phyloP scores from a whole-genome alignment of 2,888 invertebrate genomes.

The Caenorhabditis sulstoni region DNA sequence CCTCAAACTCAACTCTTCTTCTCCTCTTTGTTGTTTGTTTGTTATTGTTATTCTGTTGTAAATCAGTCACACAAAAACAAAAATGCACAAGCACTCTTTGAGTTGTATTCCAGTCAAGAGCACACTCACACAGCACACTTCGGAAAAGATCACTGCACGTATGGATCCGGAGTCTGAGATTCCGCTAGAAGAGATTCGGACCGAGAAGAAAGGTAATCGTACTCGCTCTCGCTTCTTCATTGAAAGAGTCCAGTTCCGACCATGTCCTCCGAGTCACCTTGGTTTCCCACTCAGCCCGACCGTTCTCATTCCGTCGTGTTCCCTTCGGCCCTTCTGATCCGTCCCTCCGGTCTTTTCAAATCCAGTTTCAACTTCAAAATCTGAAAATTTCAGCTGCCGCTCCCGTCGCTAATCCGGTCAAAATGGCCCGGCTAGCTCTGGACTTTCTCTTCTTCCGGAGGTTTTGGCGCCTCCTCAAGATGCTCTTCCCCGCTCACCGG shows the following conservation, averaged over 20 bases:
- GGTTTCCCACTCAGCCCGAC: too few relatives aligned
- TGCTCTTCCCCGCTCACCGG: slow-evolving; percentile 81
- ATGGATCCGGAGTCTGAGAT: slow-evolving; percentile 46
- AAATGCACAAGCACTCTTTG: slow-evolving; percentile 12
- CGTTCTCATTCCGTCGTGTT: too few relatives aligned
- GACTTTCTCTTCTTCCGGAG: slow-evolving; percentile 81
- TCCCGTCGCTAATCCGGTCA: slow-evolving; percentile 29
- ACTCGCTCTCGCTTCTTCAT: background rate
- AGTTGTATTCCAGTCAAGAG: background rate
- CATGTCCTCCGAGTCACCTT: background rate
- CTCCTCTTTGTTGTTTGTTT: too few relatives aligned
- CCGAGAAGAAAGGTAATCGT: slow-evolving; percentile 16
- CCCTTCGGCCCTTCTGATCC: too few relatives aligned
- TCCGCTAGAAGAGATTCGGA: slow-evolving; percentile 44
- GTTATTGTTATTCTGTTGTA: too few relatives aligned
- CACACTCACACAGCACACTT: too few relatives aligned
- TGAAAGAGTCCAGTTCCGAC: background rate
- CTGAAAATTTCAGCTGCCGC: slow-evolving; percentile 21
- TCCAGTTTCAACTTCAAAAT: too few relatives aligned
- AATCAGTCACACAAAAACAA: background rate
- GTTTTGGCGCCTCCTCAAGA: slow-evolving; percentile 80
- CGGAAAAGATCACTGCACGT: background rate
- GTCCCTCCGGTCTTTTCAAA: too few relatives aligned
- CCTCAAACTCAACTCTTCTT: too few relatives aligned
- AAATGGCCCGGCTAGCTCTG: slow-evolving; percentile 79